Conservation (phyloP, 2,888 invertebrate genomes). For the Torymus tubicola region DNA sequence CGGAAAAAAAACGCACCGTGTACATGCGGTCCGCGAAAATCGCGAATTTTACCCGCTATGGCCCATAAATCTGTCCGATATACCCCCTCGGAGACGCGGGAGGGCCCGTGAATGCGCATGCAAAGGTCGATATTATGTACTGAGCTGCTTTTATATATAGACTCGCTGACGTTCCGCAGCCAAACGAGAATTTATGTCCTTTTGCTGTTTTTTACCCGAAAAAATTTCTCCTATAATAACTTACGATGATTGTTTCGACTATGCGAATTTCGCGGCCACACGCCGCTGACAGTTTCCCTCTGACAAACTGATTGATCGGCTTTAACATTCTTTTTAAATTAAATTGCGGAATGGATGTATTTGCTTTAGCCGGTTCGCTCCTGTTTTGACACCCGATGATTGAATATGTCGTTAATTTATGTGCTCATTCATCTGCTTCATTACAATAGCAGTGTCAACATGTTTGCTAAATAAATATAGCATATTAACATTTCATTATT, state of each 20-base stretch:
- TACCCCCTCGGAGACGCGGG: background rate
- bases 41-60: slow-evolving; percentile 52
- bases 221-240: slow-evolving; percentile 43
- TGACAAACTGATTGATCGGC: slow-evolving; percentile 26
- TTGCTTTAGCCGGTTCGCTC: background rate
- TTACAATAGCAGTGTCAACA: too few species aligned
- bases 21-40: slow-evolving; percentile 19
- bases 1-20: slow-evolving; percentile 34
- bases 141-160: slow-evolving; percentile 49
- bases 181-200: slow-evolving; percentile 54
- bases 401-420: background rate
- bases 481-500: too few species aligned
- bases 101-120: slow-evolving; percentile 4
- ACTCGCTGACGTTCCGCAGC: slow-evolving; percentile 33
- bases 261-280: slow-evolving; percentile 19
- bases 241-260: slow-evolving; percentile 48
- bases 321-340: slow-evolving; percentile 8
- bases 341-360: slow-evolving; percentile 9
- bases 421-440: too few species aligned
- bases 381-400: background rate
- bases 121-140: slow-evolving; percentile 52
- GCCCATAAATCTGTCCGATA: slow-evolving; percentile 51
- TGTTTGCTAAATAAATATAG: too few species aligned
- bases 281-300: slow-evolving; percentile 15
- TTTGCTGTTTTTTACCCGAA: background rate